Percentiles rank a stretch among this genome's conserved stretches.
Conservation (phyloP, 2,113 vertebrate genomes). For the Halcyon malimbica region DNA sequence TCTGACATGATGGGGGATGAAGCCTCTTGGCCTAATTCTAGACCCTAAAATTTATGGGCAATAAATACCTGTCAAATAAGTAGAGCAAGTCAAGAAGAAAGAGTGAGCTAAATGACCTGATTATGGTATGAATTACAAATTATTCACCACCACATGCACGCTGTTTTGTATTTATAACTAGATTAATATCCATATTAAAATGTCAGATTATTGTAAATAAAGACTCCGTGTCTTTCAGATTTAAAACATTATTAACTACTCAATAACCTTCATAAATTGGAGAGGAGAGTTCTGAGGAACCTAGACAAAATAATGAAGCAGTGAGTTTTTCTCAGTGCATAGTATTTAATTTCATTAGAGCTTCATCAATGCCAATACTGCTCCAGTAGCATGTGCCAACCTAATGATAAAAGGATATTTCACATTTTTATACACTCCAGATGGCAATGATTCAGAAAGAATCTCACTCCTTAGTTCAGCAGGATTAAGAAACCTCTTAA, state of each 20-base stretch:
- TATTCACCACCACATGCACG: background rate
- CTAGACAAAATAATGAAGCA: background rate
- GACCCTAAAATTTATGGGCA: background rate
- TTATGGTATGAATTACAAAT: background rate
- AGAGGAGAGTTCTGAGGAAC: background rate
- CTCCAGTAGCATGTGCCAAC: slow-evolving; percentile 15
- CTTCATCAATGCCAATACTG: slow-evolving; percentile 27
- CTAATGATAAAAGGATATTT: slow-evolving; percentile 53
- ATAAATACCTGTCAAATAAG: background rate
- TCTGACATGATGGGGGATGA: background rate
- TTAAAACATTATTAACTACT: background rate
- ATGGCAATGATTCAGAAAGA: slow-evolving; percentile 53
- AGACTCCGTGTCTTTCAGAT: background rate
- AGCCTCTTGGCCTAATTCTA: background rate
- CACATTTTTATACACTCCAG: slow-evolving; percentile 56
- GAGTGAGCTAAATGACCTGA: background rate
- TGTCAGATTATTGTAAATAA: background rate
- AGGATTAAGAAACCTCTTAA: slow-evolving; percentile 63
- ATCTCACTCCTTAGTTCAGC: slow-evolving; percentile 25
- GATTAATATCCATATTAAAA: background rate
- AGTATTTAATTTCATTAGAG: background rate
- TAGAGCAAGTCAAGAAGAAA: background rate
- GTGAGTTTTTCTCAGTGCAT: background rate
- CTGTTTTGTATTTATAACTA: background rate
- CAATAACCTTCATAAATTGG: background rate